These are phyloP conservation scores for Drosophila orosa DNA, from an alignment of 1,140 invertebrate species.

Conservation along the genomic window DNA sequence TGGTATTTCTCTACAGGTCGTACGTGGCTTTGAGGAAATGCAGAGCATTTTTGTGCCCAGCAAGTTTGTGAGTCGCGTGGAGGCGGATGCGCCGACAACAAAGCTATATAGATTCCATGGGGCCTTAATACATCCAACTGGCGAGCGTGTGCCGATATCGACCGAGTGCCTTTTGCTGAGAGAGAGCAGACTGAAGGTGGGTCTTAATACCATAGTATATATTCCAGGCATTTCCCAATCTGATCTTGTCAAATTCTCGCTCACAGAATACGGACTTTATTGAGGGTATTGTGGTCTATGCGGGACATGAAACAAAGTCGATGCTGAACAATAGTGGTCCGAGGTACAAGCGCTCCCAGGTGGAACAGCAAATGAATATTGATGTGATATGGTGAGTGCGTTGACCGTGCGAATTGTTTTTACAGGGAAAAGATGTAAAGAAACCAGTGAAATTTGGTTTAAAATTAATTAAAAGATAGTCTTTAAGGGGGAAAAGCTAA, in stretches of 20 bases:
- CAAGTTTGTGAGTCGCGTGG: slow-evolving; percentile 93
- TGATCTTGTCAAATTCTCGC: not conserved
- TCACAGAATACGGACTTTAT: slow-evolving; percentile 88
- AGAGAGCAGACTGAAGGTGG: slow-evolving; percentile 97
- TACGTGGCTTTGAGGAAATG: slow-evolving; percentile 86
- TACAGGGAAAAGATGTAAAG: not conserved
- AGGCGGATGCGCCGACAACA: slow-evolving; percentile 96
- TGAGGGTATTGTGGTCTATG: slow-evolving; percentile 98
- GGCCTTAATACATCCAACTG: slow-evolving; percentile 92
- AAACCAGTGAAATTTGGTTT: not conserved
- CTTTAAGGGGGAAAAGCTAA: not conserved
- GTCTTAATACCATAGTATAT: slow-evolving; percentile 65
- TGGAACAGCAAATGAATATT: slow-evolving; percentile 97
- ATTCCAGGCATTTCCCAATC: not conserved
- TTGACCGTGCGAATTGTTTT: slow-evolving; percentile 7
- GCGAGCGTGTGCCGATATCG: slow-evolving; percentile 91
- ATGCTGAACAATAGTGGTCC: slow-evolving; percentile 99
- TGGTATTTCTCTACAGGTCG: slow-evolving; percentile 59
- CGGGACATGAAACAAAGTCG: slow-evolving; percentile 98
- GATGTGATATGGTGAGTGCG: slow-evolving; percentile 93
- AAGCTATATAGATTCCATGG: slow-evolving; percentile 98
- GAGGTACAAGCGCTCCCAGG: slow-evolving; percentile 95
- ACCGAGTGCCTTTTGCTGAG: slow-evolving; percentile 97
- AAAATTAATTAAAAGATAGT: not conserved
- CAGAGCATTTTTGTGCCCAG: slow-evolving; percentile 90